Conservation (phyloP, 1,140 invertebrate genomes). For the Aplysia californica region DNA sequence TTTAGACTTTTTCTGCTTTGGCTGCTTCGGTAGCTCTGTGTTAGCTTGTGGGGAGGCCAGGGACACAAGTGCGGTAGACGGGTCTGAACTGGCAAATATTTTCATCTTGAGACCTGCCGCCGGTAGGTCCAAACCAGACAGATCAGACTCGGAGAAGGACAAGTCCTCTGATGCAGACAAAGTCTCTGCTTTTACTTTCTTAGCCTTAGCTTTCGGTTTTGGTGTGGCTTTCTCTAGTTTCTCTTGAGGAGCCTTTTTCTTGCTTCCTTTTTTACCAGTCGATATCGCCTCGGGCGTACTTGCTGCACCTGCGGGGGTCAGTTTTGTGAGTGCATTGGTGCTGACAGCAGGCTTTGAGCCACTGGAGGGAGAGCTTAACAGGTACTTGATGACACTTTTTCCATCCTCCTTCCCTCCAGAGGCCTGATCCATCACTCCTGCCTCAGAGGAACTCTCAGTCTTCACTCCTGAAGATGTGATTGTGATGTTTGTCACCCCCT, state of each 20-base stretch:
- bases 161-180: not conserved
- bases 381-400: conserved; percentile 53
- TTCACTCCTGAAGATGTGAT: too few relatives aligned
- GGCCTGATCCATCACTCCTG: too few relatives aligned
- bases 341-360: conserved; percentile 33
- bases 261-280: not conserved
- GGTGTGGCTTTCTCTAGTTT: too few relatives aligned
- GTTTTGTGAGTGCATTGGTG: conserved; percentile 32
- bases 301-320: conserved; percentile 12
- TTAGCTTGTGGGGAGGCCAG: not conserved
- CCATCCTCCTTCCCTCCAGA: not conserved
- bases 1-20: conserved; percentile 11
- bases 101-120: conserved; percentile 20
- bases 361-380: conserved; percentile 48
- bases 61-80: conserved; percentile 2
- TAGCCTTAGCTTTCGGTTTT: not conserved
- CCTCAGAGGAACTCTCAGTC: too few relatives aligned
- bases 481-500: too few relatives aligned
- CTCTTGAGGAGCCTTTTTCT: too few relatives aligned
- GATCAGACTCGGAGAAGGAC: too few relatives aligned
- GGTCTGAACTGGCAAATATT: conserved; percentile 15
- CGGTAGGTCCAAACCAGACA: not conserved
- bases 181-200: not conserved
- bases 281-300: not conserved
- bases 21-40: not conserved